These are phyloP conservation scores for Brachypteracias leptosomus DNA, from an alignment of 2,113 vertebrate species.

Conservation along the genomic window DNA sequence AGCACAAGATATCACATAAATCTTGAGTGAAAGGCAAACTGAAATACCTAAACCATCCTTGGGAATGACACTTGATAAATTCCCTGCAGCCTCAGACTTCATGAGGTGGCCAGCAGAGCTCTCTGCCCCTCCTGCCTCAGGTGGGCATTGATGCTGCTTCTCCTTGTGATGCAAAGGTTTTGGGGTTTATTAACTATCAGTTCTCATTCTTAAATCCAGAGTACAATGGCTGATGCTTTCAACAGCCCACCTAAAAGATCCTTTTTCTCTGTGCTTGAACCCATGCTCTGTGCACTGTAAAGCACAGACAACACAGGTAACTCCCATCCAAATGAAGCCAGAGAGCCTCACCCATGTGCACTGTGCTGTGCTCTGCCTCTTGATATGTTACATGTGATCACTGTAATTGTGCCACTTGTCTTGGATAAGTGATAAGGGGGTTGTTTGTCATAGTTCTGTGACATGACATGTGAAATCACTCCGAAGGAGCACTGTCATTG, in stretches of 20 bases:
- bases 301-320: not conserved
- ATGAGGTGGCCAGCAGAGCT: rapidly evolving
- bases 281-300: not conserved
- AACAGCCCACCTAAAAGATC: not conserved
- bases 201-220: not conserved
- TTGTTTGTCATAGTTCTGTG: not conserved
- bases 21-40: not conserved
- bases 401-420: not conserved
- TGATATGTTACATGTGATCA: not conserved
- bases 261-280: not conserved
- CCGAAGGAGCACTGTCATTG: not conserved
- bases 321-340: not conserved
- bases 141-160: not conserved
- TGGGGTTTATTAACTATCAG: not conserved
- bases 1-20: not conserved
- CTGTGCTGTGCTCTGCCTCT: not conserved
- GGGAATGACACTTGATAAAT: not conserved
- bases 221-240: not conserved
- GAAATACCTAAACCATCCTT: not conserved
- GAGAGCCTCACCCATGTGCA: not conserved
- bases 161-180: not conserved
- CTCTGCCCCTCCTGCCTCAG: not conserved
- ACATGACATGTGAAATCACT: not conserved
- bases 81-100: rapidly evolving
- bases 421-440: not conserved